These are phyloP conservation scores for Drosophila ficusphila DNA, from an alignment of 1,140 invertebrate species.

Conservation along the genomic window DNA sequence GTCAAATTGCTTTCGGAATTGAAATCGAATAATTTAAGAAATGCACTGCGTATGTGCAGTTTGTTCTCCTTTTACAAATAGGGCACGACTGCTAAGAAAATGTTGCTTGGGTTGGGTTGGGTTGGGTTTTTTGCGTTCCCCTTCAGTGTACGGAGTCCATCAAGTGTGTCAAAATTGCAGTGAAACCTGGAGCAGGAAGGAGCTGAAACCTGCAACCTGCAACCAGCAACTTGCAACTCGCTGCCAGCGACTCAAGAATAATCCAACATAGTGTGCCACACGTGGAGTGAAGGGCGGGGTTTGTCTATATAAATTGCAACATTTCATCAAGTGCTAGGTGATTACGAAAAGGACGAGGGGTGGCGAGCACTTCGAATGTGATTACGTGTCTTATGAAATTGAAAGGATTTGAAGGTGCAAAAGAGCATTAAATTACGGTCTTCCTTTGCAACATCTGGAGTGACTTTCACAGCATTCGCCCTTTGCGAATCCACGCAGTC, in stretches of 20 bases:
- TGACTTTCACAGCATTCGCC: constrained; percentile 39
- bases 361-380: constrained; percentile 50
- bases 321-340: constrained; percentile 77
- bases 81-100: constrained; percentile 8
- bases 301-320: constrained; percentile 77
- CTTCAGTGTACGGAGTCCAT: constrained; percentile 65
- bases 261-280: constrained; percentile 39
- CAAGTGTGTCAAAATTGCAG: constrained; percentile 77
- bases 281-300: constrained; percentile 1
- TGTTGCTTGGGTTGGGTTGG: neutral
- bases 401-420: constrained; percentile 73
- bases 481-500: constrained; percentile 16
- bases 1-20: constrained; percentile 31
- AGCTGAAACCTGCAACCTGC: constrained; percentile 18
- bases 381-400: constrained; percentile 68
- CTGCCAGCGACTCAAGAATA: constrained; percentile 51
- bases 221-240: constrained; percentile 12
- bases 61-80: constrained; percentile 35
- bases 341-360: constrained; percentile 44
- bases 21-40: constrained; percentile 62
- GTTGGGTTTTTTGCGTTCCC: constrained; percentile 3
- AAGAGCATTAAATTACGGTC: constrained; percentile 76
- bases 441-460: constrained; percentile 25
- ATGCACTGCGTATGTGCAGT: constrained; percentile 52
- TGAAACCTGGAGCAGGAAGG: constrained; percentile 57